Conservation (phyloP, 2,797 vertebrate genomes). For the Typhlichthys eigenmanni region DNA sequence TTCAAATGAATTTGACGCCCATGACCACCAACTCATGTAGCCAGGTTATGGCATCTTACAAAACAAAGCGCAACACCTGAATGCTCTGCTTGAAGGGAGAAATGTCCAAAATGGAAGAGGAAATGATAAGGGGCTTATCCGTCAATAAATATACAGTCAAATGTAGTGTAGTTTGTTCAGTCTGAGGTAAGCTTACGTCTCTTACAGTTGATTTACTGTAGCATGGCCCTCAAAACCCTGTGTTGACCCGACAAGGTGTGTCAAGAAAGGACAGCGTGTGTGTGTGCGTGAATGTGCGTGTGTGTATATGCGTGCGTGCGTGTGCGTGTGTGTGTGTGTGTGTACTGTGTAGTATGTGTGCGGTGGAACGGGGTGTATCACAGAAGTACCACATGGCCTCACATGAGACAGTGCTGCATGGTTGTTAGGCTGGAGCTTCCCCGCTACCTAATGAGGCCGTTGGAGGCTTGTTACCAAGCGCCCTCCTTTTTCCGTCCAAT, state of each 20-base stretch:
- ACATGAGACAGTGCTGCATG: constrained; percentile 51
- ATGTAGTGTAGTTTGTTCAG: not conserved
- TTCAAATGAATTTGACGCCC: too few species aligned
- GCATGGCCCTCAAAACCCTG: constrained; percentile 18
- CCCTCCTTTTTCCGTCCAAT: constrained; percentile 24
- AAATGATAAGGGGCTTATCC: too few species aligned
- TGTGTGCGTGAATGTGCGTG: constrained; percentile 11
- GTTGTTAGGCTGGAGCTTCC: constrained; percentile 63
- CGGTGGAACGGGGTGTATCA: constrained; percentile 27
- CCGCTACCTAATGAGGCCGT: constrained; percentile 64
- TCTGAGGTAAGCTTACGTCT: not conserved
- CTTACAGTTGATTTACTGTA: constrained; percentile 15
- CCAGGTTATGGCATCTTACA: too few species aligned
- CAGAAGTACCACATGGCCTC: constrained; percentile 27
- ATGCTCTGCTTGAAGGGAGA: too few species aligned
- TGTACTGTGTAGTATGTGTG: constrained; percentile 1
- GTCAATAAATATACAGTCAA: too few species aligned
- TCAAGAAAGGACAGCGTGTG: constrained; percentile 13
- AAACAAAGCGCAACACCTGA: too few species aligned
- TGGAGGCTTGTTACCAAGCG: constrained; percentile 60
- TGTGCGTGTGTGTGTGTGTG: constrained; percentile 11
- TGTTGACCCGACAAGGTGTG: constrained; percentile 11
- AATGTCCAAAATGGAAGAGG: too few species aligned
- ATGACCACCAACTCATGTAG: too few species aligned
- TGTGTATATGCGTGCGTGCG: not conserved